Base-by-base conservation (phyloP, 2,113 vertebrate genomes). In the Sinocyclocheilus rhinocerous region DNA sequence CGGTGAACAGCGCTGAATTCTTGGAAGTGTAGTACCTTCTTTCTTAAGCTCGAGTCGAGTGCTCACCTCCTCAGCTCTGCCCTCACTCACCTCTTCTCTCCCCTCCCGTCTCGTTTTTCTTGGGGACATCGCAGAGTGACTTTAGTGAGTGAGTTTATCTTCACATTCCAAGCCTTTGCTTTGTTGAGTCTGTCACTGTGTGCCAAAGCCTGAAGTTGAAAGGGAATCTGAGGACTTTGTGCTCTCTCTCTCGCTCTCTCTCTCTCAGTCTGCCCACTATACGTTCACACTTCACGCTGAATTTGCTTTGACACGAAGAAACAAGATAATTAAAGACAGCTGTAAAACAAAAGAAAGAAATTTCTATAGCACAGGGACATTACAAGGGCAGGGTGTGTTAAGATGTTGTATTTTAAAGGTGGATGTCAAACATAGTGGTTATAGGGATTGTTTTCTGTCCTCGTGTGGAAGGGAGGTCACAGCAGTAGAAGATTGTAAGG, bases 161-260 rank as follows among this genome's bases (percentile, higher is more conserved):
- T 78, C 26, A 81, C 90, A 92, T 90, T 88, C 89, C 89, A 61
- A 85, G 89, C 89, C 89, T 80, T 89, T 89, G 90, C 87, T 92
- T 89, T 92, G 91, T 84, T 33, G 55, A 79, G 90, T 90, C 90
- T 85, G 84, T 88, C 77, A 76, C 81, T 83, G 85, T 85, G 86
- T 22, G 63, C 86, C 89, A 88, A 92, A 87, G 85, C 88, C 87
- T 57, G 3, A 82, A 85, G 90, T 92, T 90, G 84, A 91, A 90
- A 92, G 79, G 48, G 63, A 85, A 84, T 83, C 29, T 52, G 85
- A 70, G 57, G 75, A 86, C 59, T 73, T 70, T 82, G 57, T 88
- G 76, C 79, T 26, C 10, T 67, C 57, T 33, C 87, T 84, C 86
- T 91, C 81, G 90, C 88, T 84, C 86, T 91, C 84, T 90, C 88